Evolutionary conservation across 2,113 vertebrate genomes (phyloP).

Genomic region (Pica pica): DNA sequence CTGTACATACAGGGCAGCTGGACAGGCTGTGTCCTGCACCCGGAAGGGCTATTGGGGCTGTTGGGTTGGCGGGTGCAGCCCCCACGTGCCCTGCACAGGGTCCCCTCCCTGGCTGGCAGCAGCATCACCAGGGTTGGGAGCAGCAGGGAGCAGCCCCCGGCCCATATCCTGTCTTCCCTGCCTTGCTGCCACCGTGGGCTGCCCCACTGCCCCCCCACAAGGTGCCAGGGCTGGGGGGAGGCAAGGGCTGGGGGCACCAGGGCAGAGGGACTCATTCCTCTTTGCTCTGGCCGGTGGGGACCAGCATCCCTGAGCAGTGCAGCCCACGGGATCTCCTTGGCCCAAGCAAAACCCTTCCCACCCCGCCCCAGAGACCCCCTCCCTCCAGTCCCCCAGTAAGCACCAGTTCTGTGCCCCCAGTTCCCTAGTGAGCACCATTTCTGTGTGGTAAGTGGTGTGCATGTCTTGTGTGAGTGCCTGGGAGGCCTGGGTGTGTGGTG

Average conservation of each 20-base stretch:
- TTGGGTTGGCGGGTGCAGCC: background rate
- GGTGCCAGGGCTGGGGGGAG: background rate
- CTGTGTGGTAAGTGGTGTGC: slow-evolving; percentile 16
- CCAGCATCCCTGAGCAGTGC: background rate
- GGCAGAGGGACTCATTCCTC: background rate
- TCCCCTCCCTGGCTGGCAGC: background rate
- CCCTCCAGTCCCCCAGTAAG: background rate
- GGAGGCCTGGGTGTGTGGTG: background rate
- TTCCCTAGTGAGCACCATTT: background rate
- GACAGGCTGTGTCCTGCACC: background rate
- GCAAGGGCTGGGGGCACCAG: background rate
- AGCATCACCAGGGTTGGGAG: background rate
- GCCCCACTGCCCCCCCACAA: background rate
- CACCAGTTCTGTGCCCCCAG: background rate
- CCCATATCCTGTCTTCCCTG: slow-evolving; percentile 20
- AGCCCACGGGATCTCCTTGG: background rate
- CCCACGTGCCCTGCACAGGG: background rate
- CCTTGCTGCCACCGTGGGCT: background rate
- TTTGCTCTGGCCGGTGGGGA: background rate
- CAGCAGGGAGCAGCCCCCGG: background rate
- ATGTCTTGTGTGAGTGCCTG: background rate
- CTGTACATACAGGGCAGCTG: slow-evolving; percentile 15
- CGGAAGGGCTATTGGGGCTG: slow-evolving; percentile 45
- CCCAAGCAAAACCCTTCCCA: background rate
- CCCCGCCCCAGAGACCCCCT: background rate